phyloP scores from a whole-genome alignment of 2,113 vertebrate genomes.

The Aphelocoma coerulescens region DNA sequence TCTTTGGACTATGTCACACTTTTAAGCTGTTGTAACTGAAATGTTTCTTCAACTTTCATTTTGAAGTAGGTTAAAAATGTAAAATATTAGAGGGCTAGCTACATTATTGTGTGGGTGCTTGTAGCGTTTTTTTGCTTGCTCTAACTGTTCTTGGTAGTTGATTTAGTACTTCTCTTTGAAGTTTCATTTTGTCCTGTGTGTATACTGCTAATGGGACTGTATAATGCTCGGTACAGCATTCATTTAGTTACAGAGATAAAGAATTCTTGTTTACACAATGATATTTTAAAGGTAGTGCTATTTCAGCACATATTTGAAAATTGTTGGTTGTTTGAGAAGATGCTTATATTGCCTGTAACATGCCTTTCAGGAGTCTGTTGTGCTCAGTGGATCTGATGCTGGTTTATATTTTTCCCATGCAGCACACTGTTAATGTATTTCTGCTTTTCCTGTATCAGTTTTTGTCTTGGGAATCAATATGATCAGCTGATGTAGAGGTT shows the following conservation, averaged over 20 bases:
- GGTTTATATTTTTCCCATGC: not conserved
- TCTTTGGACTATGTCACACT: not conserved
- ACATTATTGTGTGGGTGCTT: not conserved
- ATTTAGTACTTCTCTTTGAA: not conserved
- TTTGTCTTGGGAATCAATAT: not conserved
- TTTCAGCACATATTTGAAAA: not conserved
- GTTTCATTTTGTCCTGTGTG: not conserved
- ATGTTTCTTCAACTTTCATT: not conserved
- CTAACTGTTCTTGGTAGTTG: not conserved
- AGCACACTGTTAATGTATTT: not conserved
- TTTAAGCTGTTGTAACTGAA: not conserved
- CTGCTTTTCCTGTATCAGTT: not conserved
- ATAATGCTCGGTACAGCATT: not conserved
- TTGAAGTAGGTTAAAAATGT: not conserved
- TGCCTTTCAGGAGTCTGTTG: not conserved
- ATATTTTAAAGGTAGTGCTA: not conserved
- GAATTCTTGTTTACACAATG: not conserved
- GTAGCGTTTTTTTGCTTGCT: not conserved
- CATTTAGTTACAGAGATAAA: not conserved
- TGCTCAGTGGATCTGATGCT: not conserved
- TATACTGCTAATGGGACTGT: not conserved
- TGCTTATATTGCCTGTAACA: not conserved
- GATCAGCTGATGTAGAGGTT: not conserved
- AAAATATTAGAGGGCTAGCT: not conserved
- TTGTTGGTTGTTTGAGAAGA: not conserved